Evolutionary conservation across 2,797 vertebrate species (phyloP), one percentile per base, ranked within the genome.

Genomic region (Eulemur albifrons): DNA sequence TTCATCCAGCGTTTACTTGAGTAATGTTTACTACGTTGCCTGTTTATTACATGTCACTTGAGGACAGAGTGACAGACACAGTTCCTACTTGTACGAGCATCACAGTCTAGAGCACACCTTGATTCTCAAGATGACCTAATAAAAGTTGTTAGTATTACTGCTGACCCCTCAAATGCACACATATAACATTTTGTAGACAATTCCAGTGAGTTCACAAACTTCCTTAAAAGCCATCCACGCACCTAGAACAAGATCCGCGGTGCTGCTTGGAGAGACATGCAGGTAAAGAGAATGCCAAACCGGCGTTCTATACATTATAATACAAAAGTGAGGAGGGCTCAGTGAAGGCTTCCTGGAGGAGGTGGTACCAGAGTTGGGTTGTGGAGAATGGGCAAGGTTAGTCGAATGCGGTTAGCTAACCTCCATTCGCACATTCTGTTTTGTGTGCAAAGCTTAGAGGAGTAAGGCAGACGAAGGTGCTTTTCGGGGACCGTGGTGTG

Each of bases 311-410:
- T 11, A 52, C 38, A 4, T 21, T 5, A 11, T 69, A 45, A 70
- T 48, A 59, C 0, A 76, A 35, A 83, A 38, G 0, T 38, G 23
- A 76, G 69, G 35, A 40, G 61, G 69, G 27, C 52, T 18, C 35
- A 11, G 80, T 27, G 69, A 79, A 27, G 89, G 15, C 77, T 96
- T 92, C 93, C 43, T 32, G 67, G 90, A 92, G 72, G 94, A 90
- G 73, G 79, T 7, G 69, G 45, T 12, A 40, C n/a, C n/a, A n/a
- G 38, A 23, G 54, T 2, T 63, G 76, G 48, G 43, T 61, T 73
- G 81, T 21, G 61, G 73, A 77, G 69, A 54, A 38, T 8, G 45
- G 4, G 23, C 6, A 25, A 30, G 15, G 21, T 69, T 25, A 85
- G 82, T 30, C 20, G 67, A 27, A 40, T 4, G 32, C 81, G 52